A percentile compares a stretch with the other conserved stretches of the same genome.
Conservation (phyloP, 2,797 vertebrate species). For the Erithacus rubecula region DNA sequence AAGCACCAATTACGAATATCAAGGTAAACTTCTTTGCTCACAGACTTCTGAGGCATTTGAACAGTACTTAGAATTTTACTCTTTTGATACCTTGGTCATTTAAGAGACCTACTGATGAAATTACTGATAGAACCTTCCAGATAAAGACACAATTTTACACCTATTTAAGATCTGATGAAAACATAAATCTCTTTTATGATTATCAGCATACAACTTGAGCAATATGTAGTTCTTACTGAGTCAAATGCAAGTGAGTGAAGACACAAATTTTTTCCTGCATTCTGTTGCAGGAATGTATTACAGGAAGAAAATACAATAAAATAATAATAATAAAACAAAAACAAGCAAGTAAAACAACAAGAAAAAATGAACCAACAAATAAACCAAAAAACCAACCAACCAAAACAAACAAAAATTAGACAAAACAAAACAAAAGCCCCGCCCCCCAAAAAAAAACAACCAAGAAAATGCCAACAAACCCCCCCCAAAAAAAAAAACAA, state of each 20-base stretch:
- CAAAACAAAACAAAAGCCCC: background rate
- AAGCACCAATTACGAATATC: background rate
- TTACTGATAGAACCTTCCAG: background rate
- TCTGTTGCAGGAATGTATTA: background rate
- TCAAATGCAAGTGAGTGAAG: background rate
- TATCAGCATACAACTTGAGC: background rate
- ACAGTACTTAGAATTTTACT: background rate
- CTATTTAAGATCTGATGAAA: background rate
- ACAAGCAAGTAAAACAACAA: background rate
- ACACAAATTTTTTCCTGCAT: background rate
- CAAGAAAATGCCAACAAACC: background rate
- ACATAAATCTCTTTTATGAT: fast-evolving
- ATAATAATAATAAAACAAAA: background rate
- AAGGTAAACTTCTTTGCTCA: background rate
- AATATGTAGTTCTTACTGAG: background rate
- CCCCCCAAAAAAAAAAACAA: background rate
- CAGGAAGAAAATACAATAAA: background rate
- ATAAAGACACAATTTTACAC: background rate
- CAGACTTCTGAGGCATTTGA: background rate
- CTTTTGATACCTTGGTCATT: background rate
- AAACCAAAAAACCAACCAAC: background rate
- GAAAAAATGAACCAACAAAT: background rate
- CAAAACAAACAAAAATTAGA: background rate
- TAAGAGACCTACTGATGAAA: background rate
- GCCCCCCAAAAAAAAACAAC: background rate